Evolutionary conservation across 2,888 invertebrate genomes (phyloP), one percentile per base, ranked within the genome.

Genomic region (Brassicogethes aeneus): DNA sequence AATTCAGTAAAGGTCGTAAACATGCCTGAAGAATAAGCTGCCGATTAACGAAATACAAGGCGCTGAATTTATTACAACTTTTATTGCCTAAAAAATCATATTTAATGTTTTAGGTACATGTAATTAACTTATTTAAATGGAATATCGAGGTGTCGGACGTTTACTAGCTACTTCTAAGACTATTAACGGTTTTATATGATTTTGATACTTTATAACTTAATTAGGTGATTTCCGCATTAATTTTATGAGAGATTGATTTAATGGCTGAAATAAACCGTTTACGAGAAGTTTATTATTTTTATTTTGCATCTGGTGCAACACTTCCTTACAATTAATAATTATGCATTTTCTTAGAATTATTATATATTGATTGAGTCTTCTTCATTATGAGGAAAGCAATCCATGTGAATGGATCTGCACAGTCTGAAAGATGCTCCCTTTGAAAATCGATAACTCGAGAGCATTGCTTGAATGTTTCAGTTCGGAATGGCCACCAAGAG

Each of bases 401-500:
- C n/a, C n/a, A n/a, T n/a, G n/a, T n/a, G n/a, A n/a, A n/a, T n/a
- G n/a, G n/a, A n/a, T n/a, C n/a, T n/a, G n/a, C n/a, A n/a, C n/a
- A n/a, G n/a, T n/a, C n/a, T n/a, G n/a, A n/a, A n/a, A n/a, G n/a
- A n/a, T n/a, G n/a, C 23, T 10, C 10, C n/a, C 16, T 5, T 14
- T 35, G n/a, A 35, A 16, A 35, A 38, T 16, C 15, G 30, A 40
- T 32, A 35, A 17, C 13, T 31, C n/a, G 32, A n/a, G 34, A 15
- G 23, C 17, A 36, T 17, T 36, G 17, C 17, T 12, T 35, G 15
- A 35, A 16, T 35, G 16, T 10, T 10, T 35, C 8, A 8, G 35
- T 35, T 5, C 17, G 16, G 16, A 64, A 65, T 56, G 55, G 57
- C 58, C 56, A 58, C 56, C 61, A 43, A 48, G 65, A 62, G 65